These are phyloP conservation scores for Calliphora vomitoria DNA, from an alignment of 2,888 invertebrate species.

Conservation along the genomic window DNA sequence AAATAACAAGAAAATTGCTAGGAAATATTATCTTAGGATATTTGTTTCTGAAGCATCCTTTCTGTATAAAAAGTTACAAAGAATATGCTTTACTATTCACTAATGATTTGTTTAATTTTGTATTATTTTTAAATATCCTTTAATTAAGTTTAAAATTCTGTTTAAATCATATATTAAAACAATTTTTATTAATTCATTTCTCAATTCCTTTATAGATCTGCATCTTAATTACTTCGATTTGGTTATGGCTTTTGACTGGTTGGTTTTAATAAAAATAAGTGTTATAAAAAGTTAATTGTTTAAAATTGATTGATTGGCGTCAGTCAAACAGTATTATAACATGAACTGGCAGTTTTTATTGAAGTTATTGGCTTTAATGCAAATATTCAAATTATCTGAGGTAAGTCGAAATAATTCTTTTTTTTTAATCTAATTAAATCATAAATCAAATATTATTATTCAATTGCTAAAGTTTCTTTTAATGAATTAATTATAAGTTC, in stretches of 20 bases:
- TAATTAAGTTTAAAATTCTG: too few relatives aligned
- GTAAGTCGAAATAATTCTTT: conserved; percentile 76
- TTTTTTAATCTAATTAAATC: conserved; percentile 12
- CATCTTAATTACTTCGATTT: conserved; percentile 4
- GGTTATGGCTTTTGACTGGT: conserved; percentile 63
- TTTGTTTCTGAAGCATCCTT: too few relatives aligned
- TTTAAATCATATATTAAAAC: too few relatives aligned
- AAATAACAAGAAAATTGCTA: neutral
- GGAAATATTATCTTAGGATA: too few relatives aligned
- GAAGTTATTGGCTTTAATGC: conserved; percentile 79
- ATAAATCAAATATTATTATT: neutral
- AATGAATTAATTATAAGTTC: neutral
- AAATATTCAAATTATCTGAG: conserved; percentile 79
- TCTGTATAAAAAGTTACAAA: too few relatives aligned
- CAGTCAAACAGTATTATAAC: conserved; percentile 57
- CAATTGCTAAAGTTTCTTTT: neutral
- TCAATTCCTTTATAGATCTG: conserved; percentile 60
- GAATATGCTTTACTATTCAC: too few relatives aligned
- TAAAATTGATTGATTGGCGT: conserved; percentile 64
- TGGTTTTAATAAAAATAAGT: conserved; percentile 32
- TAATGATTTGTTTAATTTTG: too few relatives aligned
- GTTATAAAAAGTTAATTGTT: conserved; percentile 52
- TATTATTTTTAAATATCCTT: too few relatives aligned
- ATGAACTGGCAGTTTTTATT: conserved; percentile 75
- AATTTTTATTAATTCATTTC: neutral